A percentile compares a stretch with the other conserved stretches of the same genome.
Evolutionary conservation across 2,113 vertebrate species (phyloP).

Genomic region (Fulmarus glacialis): DNA sequence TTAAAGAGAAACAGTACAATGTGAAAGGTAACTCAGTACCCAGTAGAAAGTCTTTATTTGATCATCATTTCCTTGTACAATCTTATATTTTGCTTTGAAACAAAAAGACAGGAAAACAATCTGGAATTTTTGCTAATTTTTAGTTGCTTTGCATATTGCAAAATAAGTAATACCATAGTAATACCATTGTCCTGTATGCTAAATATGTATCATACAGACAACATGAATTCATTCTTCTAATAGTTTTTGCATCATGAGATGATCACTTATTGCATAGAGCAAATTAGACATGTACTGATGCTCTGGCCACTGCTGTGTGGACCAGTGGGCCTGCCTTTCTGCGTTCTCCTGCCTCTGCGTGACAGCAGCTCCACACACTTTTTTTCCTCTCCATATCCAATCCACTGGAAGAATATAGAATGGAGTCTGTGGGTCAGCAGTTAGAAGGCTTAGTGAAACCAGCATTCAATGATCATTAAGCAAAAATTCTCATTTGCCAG

Average conservation of each 20-base stretch:
- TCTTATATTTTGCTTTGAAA: neutral
- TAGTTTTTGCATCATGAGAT: neutral
- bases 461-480: neutral
- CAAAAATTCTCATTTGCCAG: neutral
- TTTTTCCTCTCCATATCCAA: neutral
- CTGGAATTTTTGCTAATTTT: neutral
- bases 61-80: constrained; percentile 21
- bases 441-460: neutral
- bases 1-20: constrained; percentile 22
- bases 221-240: neutral
- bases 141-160: neutral
- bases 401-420: neutral
- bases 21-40: neutral
- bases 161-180: neutral
- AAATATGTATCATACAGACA: neutral
- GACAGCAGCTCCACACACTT: neutral
- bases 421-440: neutral
- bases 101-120: neutral
- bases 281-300: neutral
- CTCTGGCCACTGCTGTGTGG: neutral
- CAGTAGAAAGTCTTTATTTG: constrained; percentile 44
- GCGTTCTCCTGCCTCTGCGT: neutral
- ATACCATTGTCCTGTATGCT: neutral
- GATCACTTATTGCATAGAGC: neutral
- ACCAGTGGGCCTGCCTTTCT: neutral